Evolutionary conservation across 2,888 invertebrate species (phyloP), one percentile per base, ranked within the genome.

Genomic region (Caenorhabditis sp.): DNA sequence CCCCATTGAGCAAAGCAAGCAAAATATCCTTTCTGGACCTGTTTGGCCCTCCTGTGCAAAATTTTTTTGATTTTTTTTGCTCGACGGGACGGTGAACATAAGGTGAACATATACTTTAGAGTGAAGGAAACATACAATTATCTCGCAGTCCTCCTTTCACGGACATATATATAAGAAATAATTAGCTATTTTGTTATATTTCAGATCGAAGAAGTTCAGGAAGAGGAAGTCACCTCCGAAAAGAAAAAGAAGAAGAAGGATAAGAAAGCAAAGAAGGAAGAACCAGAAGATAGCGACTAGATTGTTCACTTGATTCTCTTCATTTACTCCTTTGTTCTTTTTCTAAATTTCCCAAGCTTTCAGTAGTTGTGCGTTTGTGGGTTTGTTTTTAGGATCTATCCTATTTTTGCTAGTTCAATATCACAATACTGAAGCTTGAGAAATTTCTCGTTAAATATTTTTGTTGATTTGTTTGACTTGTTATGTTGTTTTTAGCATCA

Each of bases 161-260:
- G n/a, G n/a, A n/a, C n/a, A n/a, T n/a, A n/a, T n/a, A n/a, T n/a
- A n/a, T n/a, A n/a, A n/a, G n/a, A n/a, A n/a, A n/a, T n/a, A n/a
- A n/a, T n/a, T n/a, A n/a, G n/a, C n/a, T n/a, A n/a, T n/a, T n/a
- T n/a, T n/a, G n/a, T n/a, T n/a, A n/a, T n/a, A n/a, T n/a, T n/a
- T n/a, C n/a, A 65, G 68, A 66, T 76, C 52, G 76, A 76, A 43
- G 71, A 70, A 23, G 59, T 53, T 26, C 64, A 66, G 12, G 76
- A 71, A 36, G 66, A 66, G 4, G 70, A 64, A 20, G 73, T 59
- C 1, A 49, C 4, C 27, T 20, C 62, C 10, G 73, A 76, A 21
- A 75, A 72, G 67, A 75, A 77, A 62, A 73, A 80, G 43, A 72
- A 74, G 67, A 76, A 76, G 67, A 74, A 71, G 67, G 67, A 70